These are phyloP conservation scores for Leucania comma DNA, from an alignment of 2,888 invertebrate genomes.

Conservation along the genomic window DNA sequence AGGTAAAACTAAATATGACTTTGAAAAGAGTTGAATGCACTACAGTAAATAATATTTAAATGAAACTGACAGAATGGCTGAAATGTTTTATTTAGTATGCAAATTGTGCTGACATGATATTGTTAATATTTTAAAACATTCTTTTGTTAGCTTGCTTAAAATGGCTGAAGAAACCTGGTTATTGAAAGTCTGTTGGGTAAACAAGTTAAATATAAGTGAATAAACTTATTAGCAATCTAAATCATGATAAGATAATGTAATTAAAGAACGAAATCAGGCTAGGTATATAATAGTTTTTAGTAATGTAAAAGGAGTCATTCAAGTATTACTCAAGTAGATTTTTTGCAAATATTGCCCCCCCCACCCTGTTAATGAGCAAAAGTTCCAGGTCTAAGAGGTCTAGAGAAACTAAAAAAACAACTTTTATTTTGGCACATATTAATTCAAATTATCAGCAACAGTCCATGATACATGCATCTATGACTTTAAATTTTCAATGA, in stretches of 20 bases:
- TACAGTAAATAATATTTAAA: constrained; percentile 12
- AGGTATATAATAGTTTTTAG: not conserved
- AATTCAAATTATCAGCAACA: too few species aligned
- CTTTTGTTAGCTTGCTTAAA: not conserved
- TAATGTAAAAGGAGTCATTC: not conserved
- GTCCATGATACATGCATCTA: too few species aligned
- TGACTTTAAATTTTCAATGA: too few species aligned
- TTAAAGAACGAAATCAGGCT: too few species aligned
- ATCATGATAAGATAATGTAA: not conserved
- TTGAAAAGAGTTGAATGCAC: constrained; percentile 42
- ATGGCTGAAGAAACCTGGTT: not conserved
- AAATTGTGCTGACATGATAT: constrained; percentile 7
- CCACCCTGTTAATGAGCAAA: too few species aligned
- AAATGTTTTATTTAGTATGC: constrained; percentile 13
- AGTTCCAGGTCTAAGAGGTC: too few species aligned
- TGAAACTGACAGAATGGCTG: not conserved
- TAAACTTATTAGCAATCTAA: not conserved
- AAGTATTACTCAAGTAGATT: too few species aligned
- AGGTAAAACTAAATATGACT: constrained; percentile 24
- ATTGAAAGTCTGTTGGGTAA: not conserved
- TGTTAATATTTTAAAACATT: not conserved
- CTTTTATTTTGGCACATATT: too few species aligned
- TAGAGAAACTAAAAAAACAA: too few species aligned
- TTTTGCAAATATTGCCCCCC: too few species aligned
- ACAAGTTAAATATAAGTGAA: not conserved